Evolutionary conservation across 2,888 invertebrate genomes (phyloP).

Genomic region (Drosophila austrosaltans): DNA sequence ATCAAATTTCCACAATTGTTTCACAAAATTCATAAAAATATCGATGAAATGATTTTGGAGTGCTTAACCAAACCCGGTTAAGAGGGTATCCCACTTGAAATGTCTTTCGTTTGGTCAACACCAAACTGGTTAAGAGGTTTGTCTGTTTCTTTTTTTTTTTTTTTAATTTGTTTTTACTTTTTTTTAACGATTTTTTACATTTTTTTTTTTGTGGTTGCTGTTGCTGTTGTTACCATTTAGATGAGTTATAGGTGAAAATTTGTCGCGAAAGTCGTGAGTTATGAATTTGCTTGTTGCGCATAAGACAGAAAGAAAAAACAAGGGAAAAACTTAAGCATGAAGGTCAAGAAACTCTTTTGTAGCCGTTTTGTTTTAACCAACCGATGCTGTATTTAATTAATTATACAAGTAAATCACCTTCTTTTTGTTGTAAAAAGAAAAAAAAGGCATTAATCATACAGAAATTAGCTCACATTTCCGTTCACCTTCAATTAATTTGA

Average conservation of each 20-base stretch:
- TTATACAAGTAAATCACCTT: conserved; percentile 64
- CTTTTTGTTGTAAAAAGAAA: not conserved
- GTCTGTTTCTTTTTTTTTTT: not conserved
- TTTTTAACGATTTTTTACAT: not conserved
- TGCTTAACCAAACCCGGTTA: not conserved
- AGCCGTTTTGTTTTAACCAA: conserved; percentile 31
- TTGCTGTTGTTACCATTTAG: conserved; percentile 66
- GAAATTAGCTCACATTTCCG: conserved; percentile 71
- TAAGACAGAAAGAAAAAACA: not conserved
- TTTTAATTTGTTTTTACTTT: not conserved
- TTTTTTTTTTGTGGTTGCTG: conserved; percentile 43
- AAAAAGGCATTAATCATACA: conserved; percentile 62
- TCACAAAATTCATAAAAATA: too few relatives aligned
- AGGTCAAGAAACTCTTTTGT: conserved; percentile 31
- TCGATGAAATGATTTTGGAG: not conserved
- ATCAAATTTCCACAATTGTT: too few relatives aligned
- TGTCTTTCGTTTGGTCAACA: not conserved
- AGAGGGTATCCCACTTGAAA: not conserved
- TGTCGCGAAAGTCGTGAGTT: conserved; percentile 77
- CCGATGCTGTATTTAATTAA: conserved; percentile 58
- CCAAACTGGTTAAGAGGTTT: conserved; percentile 4
- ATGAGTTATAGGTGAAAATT: conserved; percentile 76
- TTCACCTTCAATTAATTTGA: conserved; percentile 73
- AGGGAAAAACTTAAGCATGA: not conserved
- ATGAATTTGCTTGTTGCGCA: conserved; percentile 53